Conservation (phyloP, 1,140 invertebrate genomes). For the Lasioglossum baleicum region DNA sequence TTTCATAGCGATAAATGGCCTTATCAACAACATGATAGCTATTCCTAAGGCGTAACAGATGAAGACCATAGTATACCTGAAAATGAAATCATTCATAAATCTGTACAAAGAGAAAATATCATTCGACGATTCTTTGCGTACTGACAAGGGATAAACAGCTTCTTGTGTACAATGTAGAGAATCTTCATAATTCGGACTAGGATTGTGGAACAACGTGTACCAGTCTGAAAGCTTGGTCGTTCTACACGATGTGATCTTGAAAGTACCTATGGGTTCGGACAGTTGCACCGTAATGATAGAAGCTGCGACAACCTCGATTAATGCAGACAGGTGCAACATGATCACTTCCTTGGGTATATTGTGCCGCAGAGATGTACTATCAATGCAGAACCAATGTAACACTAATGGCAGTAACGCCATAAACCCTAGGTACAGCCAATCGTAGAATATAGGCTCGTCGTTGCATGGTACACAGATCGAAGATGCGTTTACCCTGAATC, state of each 20-base stretch:
- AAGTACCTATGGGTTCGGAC: slow-evolving; percentile 87
- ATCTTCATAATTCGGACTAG: slow-evolving; percentile 93
- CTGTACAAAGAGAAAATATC: too few relatives aligned
- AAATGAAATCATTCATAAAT: slow-evolving; percentile 60
- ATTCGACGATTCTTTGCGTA: slow-evolving; percentile 55
- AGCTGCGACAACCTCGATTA: slow-evolving; percentile 88
- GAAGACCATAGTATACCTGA: slow-evolving; percentile 96
- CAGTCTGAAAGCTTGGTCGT: slow-evolving; percentile 92
- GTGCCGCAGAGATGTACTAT: slow-evolving; percentile 88
- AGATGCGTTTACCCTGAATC: slow-evolving; percentile 84
- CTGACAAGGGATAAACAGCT: slow-evolving; percentile 97
- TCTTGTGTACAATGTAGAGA: slow-evolving; percentile 97
- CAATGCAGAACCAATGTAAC: slow-evolving; percentile 95
- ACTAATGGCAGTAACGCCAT: slow-evolving; percentile 93
- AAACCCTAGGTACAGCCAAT: slow-evolving; percentile 96
- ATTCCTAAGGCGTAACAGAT: slow-evolving; percentile 94
- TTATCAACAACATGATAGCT: slow-evolving; percentile 88
- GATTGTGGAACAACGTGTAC: slow-evolving; percentile 97
- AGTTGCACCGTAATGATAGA: slow-evolving; percentile 88
- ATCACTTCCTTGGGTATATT: slow-evolving; percentile 88
- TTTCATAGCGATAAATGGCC: slow-evolving; percentile 86
- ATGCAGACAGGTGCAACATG: slow-evolving; percentile 87
- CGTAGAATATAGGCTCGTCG: slow-evolving; percentile 90
- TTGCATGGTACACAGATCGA: slow-evolving; percentile 89
- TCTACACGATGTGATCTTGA: slow-evolving; percentile 88